Conservation (phyloP, 2,888 invertebrate species). For the Megastigmus dorsalis region DNA sequence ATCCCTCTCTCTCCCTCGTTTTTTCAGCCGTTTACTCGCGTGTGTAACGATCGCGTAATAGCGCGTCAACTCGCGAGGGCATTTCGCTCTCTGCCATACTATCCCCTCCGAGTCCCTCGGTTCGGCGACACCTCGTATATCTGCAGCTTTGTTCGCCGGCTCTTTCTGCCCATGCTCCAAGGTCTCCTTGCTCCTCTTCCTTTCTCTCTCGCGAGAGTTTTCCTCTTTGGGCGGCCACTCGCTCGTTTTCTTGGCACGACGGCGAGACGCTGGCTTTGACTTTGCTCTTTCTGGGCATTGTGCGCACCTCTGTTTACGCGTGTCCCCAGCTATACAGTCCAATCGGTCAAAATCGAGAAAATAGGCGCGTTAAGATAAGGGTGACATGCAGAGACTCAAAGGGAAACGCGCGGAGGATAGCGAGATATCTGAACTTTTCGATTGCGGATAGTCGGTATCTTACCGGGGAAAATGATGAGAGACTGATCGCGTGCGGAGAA, state of each 20-base stretch:
- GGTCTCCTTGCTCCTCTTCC: not conserved
- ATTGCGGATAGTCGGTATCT: not conserved
- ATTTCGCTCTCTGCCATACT: too few species aligned
- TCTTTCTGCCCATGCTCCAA: too few species aligned
- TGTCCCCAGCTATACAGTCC: not conserved
- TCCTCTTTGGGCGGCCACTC: too few species aligned
- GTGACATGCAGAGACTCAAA: not conserved
- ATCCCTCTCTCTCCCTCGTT: too few species aligned
- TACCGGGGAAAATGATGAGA: not conserved
- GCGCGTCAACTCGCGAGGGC: too few species aligned
- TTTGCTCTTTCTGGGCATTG: not conserved
- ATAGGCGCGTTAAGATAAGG: too few species aligned
- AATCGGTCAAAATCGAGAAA: not conserved
- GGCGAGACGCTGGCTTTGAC: conserved; percentile 20
- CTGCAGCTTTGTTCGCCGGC: too few species aligned
- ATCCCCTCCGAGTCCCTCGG: too few species aligned
- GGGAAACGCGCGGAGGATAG: not conserved
- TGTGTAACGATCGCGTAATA: too few species aligned
- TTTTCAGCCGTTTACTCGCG: too few species aligned
- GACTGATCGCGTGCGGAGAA: not conserved
- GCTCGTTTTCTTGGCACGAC: conserved; percentile 20
- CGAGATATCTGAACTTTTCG: too few species aligned
- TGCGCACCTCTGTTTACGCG: not conserved
- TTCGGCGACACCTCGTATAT: too few species aligned
- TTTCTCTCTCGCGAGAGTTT: not conserved